Evolutionary conservation across 2,888 invertebrate genomes (phyloP).

Genomic region (Tiliacea citrago): DNA sequence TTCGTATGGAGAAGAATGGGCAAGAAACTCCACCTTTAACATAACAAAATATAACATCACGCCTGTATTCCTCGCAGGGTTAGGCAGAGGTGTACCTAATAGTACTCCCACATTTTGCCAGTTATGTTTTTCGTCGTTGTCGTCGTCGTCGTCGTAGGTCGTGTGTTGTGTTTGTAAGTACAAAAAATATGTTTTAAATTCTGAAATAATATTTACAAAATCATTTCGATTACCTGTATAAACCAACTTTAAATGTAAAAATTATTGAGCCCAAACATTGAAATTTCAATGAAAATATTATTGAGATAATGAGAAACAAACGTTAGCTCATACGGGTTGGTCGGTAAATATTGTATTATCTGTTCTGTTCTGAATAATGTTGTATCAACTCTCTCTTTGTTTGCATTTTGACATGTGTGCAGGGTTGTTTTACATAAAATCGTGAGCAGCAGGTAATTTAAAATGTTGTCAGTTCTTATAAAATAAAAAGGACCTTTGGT

Average conservation of each 20-base stretch:
- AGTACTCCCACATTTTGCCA: no score
- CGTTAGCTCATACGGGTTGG: conserved; percentile 73
- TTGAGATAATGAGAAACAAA: conserved; percentile 79
- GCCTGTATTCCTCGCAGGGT: no score
- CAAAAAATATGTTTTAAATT: not conserved
- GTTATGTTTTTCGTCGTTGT: no score
- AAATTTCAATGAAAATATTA: conserved; percentile 58
- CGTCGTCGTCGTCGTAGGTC: no score
- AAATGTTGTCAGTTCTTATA: no score
- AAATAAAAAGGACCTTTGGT: no score
- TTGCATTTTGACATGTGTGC: conserved; percentile 39
- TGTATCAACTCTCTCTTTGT: conserved; percentile 49
- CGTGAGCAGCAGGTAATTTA: not conserved
- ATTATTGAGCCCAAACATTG: conserved; percentile 19
- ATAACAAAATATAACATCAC: no score
- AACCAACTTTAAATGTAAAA: conserved; percentile 25
- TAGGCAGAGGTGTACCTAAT: no score
- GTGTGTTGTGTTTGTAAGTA: no score
- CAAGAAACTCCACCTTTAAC: no score
- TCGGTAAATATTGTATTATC: conserved; percentile 72
- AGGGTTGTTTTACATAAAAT: conserved; percentile 22
- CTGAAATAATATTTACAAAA: conserved; percentile 7
- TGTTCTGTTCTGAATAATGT: conserved; percentile 62
- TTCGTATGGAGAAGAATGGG: no score
- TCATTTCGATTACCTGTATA: conserved; percentile 2